Evolutionary conservation across 1,140 invertebrate genomes (phyloP), one percentile per base, ranked within the genome.

Genomic region (Diorhabda elongata): DNA sequence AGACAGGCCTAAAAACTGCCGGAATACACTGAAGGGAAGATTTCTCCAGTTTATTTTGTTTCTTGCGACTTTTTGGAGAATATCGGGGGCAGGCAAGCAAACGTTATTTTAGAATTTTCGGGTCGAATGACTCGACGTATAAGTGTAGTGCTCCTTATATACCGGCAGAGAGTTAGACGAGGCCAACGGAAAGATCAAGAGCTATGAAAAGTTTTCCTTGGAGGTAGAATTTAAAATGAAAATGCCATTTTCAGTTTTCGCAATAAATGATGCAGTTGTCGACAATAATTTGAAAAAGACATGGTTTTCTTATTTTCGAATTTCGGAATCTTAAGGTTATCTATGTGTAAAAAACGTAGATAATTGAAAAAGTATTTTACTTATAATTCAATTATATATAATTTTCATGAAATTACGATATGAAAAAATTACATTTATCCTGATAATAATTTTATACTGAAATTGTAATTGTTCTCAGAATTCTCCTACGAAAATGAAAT

Each of bases 61-160:
- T 45, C 59, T 58, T 56, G 11, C 47, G 56, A 67, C 52, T 65
- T 65, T 56, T 65, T 58, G 64, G 61, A 65, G 52, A 60, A 59
- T 69, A 66, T 70, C 63, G 70, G 70, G 60, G 57, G 69, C 72
- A 72, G 68, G 74, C 65, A 73, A 69, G 71, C 72, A 73, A 73
- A 73, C 70, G 69, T 73, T 75, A 75, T 75, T 71, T 72, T 63
- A 56, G 70, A 66, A 73, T 73, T 75, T 75, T 75, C 72, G 68
- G 67, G 64, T 71, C 74, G 66, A 72, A 75, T 73, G 68, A 68
- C 61, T 62, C 56, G 56, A 8, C 42, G 42, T 61, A 61, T 59
- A 62, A 56, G 65, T 56, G 71, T 43, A 11, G 52, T 58, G 68
- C 66, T 69, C 71, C 71, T 52, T 8, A 3, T 52, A 4, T 52